Evolutionary conservation across 2,113 vertebrate genomes (phyloP).

Genomic region (Xenopus tropicalis): DNA sequence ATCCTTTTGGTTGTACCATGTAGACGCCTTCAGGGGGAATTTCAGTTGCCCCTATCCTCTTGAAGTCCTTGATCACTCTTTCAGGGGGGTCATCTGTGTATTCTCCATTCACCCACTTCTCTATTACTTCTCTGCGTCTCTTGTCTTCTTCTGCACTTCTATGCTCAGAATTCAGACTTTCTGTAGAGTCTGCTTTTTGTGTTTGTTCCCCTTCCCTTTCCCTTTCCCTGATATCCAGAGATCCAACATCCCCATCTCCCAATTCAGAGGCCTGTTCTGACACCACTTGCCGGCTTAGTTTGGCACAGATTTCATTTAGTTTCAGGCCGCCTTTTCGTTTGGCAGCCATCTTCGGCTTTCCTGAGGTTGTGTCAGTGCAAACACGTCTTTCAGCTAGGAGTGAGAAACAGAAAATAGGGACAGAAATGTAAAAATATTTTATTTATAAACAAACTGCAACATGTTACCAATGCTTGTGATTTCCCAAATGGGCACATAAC

Average conservation of each 20-base stretch:
- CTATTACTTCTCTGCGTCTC: conserved; percentile 90
- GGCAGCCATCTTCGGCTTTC: conserved; percentile 96
- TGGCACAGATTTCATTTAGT: conserved; percentile 98
- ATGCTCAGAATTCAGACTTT: conserved; percentile 69
- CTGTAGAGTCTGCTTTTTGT: conserved; percentile 65
- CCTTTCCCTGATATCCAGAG: conserved; percentile 69
- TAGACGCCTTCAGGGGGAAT: conserved; percentile 90
- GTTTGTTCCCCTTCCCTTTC: conserved; percentile 63
- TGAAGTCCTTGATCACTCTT: conserved; percentile 57
- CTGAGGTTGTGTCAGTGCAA: conserved; percentile 94
- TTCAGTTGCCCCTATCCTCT: conserved; percentile 65
- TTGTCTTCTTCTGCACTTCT: conserved; percentile 88
- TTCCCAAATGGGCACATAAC: too few relatives aligned
- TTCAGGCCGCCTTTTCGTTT: conserved; percentile 99
- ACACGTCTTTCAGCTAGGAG: conserved; percentile 91
- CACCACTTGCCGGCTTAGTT: conserved; percentile 97
- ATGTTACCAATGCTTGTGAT: too few relatives aligned
- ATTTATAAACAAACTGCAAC: too few relatives aligned
- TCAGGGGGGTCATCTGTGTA: conserved; percentile 81
- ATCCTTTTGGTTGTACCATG: conserved; percentile 96
- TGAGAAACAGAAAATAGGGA: conserved; percentile 42
- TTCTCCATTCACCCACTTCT: conserved; percentile 98
- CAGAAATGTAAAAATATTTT: conserved; percentile 38
- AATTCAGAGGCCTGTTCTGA: conserved; percentile 82
- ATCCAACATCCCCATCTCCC: conserved; percentile 70